Conservation (phyloP, 2,797 vertebrate genomes). For the Pseudocheirus occidentalis region DNA sequence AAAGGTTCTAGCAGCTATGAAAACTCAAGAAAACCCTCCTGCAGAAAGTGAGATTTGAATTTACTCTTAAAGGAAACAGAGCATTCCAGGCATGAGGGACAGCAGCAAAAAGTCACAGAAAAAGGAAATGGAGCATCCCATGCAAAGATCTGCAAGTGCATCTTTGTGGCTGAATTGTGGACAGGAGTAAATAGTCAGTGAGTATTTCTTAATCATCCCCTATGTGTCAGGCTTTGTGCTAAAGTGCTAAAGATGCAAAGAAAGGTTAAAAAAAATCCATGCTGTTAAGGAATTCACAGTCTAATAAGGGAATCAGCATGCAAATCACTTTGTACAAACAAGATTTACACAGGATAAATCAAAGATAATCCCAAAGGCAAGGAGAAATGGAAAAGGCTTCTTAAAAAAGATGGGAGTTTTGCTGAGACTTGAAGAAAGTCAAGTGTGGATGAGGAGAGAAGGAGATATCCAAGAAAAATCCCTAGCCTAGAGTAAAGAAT, state of each 20-base stretch:
- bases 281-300: too few species aligned
- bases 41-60: background rate
- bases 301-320: too few species aligned
- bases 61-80: constrained; percentile 1
- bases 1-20: background rate
- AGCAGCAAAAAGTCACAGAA: too few species aligned
- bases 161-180: background rate
- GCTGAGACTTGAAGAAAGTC: too few species aligned
- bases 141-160: background rate
- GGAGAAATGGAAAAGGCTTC: too few species aligned
- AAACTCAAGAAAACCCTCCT: background rate
- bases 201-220: background rate
- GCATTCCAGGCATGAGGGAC: background rate
- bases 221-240: background rate
- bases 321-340: too few species aligned
- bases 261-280: background rate
- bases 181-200: background rate
- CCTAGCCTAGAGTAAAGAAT: too few species aligned
- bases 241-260: background rate
- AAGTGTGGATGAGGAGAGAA: too few species aligned
- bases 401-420: too few species aligned
- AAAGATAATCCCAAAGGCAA: too few species aligned
- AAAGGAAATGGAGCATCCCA: background rate
- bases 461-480: too few species aligned
- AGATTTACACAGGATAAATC: too few species aligned